These are phyloP conservation scores for Apotomis turbidana DNA, from an alignment of 2,888 invertebrate genomes.

Conservation along the genomic window DNA sequence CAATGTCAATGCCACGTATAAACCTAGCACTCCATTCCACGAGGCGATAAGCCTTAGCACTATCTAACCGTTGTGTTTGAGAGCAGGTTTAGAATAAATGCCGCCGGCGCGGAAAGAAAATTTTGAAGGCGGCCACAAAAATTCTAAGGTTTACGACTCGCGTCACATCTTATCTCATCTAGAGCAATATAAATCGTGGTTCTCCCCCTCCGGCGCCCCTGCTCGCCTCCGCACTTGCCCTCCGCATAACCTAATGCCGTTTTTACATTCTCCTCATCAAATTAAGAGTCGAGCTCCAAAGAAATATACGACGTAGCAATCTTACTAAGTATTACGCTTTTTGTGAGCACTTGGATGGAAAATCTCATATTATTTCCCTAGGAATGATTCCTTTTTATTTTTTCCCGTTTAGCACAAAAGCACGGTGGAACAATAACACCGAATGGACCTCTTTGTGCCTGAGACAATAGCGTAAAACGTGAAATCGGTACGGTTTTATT, in stretches of 20 bases:
- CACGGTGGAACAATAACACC: slow-evolving; percentile 61
- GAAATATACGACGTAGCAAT: slow-evolving; percentile 66
- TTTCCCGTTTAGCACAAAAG: slow-evolving; percentile 55
- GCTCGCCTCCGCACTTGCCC: slow-evolving; percentile 49
- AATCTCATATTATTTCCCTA: slow-evolving; percentile 67
- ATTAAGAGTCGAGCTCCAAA: slow-evolving; percentile 66
- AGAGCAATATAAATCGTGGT: slow-evolving; percentile 66
- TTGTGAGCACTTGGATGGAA: slow-evolving; percentile 57
- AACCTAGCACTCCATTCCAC: not conserved
- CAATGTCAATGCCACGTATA: slow-evolving; percentile 28
- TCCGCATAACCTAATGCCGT: slow-evolving; percentile 64
- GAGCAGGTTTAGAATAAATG: slow-evolving; percentile 20
- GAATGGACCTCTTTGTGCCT: slow-evolving; percentile 60
- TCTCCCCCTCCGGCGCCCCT: slow-evolving; percentile 45
- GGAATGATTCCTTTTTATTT: slow-evolving; percentile 57
- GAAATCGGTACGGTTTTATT: slow-evolving; percentile 55
- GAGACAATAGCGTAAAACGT: slow-evolving; percentile 61
- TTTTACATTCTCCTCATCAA: slow-evolving; percentile 74
- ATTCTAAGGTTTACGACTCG: slow-evolving; percentile 62
- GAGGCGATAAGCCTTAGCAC: not conserved
- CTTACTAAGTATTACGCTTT: slow-evolving; percentile 61
- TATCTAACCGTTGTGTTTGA: not conserved
- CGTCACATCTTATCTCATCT: slow-evolving; percentile 60
- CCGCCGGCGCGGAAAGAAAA: slow-evolving; percentile 9
- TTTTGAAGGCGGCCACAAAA: slow-evolving; percentile 46